phyloP scores from a whole-genome alignment of 2,888 invertebrate genomes.

The Hoplodrina blanda region DNA sequence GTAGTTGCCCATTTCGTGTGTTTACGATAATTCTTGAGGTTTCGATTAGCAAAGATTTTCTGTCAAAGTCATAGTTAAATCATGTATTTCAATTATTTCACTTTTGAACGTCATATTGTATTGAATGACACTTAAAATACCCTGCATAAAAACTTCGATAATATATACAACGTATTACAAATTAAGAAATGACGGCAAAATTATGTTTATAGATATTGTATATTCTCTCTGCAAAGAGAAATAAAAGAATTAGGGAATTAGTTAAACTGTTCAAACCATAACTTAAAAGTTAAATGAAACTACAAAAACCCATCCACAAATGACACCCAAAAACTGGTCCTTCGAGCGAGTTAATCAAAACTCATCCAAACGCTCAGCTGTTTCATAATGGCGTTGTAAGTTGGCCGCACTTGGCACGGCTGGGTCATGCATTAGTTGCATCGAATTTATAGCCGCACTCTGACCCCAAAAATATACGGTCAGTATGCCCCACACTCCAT shows the following conservation, averaged over 20 bases:
- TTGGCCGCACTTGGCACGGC: constrained; percentile 48
- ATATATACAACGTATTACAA: too few relatives aligned
- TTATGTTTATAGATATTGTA: too few relatives aligned
- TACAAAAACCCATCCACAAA: neutral
- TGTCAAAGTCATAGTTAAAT: too few relatives aligned
- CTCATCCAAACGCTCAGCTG: constrained; percentile 44
- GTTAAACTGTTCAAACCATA: neutral
- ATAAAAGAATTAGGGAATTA: too few relatives aligned
- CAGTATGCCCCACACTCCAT: constrained; percentile 58
- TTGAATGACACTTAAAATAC: too few relatives aligned
- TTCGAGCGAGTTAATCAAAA: constrained; percentile 40
- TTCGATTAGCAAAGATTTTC: neutral
- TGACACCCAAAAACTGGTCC: constrained; percentile 10
- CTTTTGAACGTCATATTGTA: too few relatives aligned
- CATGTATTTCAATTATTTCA: too few relatives aligned
- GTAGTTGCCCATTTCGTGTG: constrained; percentile 1
- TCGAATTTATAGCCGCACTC: constrained; percentile 67
- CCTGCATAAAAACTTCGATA: too few relatives aligned
- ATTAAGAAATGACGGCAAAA: too few relatives aligned
- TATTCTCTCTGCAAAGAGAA: too few relatives aligned
- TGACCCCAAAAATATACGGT: constrained; percentile 71
- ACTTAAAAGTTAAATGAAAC: neutral
- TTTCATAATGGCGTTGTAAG: constrained; percentile 48
- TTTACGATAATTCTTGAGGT: neutral
- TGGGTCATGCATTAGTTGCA: constrained; percentile 68